Evolutionary conservation across 2,113 vertebrate species (phyloP), one percentile per base, ranked within the genome.

Genomic region (Nibea albiflora): DNA sequence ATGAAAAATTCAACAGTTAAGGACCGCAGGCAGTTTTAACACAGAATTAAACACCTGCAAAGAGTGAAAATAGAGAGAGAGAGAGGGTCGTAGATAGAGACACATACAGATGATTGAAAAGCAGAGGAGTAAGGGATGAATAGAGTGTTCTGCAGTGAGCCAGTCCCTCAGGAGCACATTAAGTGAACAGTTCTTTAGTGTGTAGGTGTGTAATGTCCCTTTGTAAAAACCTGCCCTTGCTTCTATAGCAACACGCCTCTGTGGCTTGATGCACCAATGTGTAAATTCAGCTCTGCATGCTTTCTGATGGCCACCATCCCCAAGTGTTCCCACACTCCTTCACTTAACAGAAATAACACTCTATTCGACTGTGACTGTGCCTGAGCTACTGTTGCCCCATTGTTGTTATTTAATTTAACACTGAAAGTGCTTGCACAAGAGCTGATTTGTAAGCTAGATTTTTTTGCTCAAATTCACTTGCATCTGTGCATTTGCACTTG

Each of bases 161-260:
- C 72, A 70, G 84, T 90, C 87, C 89, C 88, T 71, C 64, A 75
- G 89, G 89, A 93, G 69, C 83, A 90, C 89, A 89, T 92, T 89
- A 89, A 92, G 82, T 92, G 90, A 93, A 93, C 87, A 91, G 81
- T 93, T 88, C 69, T 91, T 90, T 88, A 85, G 76, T 89, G 84
- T 92, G 93, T 94, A 90, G 92, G 90, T 92, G 92, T 93, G 90
- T 92, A 84, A 90, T 89, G 93, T 94, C 88, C 88, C 90, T 92
- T 92, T 89, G 76, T 92, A 90, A 93, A 39, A 92, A 87, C 73
- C 85, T 88, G 83, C 78, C 84, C 85, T 85, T 74, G 89, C 92
- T 92, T 94, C 89, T 92, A 90, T 90, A 92, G 92, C 87, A 92
- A 90, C 92, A 90, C 71, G 84, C 86, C 82, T 90, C 87, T 80